Evolutionary conservation across 2,797 vertebrate species (phyloP).

Genomic region (Tarsius wallacei): DNA sequence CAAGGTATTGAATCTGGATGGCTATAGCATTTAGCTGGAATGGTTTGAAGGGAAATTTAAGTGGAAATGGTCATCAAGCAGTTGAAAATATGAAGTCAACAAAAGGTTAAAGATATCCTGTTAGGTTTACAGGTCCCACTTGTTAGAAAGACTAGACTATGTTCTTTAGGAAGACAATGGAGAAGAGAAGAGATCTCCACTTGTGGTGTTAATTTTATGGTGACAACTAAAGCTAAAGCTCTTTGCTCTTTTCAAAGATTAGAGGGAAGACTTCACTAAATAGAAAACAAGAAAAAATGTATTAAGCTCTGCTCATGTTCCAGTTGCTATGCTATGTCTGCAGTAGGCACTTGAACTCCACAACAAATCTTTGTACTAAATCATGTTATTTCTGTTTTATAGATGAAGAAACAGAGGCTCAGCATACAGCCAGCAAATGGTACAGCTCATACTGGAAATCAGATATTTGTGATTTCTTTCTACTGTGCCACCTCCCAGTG

Average conservation of each 20-base stretch:
- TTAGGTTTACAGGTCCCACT: background rate
- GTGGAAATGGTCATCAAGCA: background rate
- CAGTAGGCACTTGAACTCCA: background rate
- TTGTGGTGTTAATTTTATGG: background rate
- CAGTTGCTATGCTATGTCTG: background rate
- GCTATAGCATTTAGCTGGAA: background rate
- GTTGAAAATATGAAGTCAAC: background rate
- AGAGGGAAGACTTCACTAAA: background rate
- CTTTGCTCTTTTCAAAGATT: background rate
- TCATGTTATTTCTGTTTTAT: background rate
- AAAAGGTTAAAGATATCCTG: background rate
- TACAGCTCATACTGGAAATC: background rate
- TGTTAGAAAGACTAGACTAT: background rate
- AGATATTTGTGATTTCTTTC: background rate
- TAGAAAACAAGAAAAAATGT: background rate
- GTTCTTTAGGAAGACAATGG: background rate
- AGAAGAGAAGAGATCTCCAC: background rate
- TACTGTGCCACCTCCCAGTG: background rate
- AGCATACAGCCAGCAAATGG: background rate
- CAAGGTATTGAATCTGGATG: background rate
- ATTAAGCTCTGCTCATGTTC: background rate
- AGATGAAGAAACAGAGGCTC: background rate
- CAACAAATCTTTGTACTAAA: background rate
- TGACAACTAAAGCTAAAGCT: background rate
- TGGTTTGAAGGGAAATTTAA: constrained; percentile 20